Conservation (phyloP, 2,113 vertebrate genomes). For the Podarcis muralis region DNA sequence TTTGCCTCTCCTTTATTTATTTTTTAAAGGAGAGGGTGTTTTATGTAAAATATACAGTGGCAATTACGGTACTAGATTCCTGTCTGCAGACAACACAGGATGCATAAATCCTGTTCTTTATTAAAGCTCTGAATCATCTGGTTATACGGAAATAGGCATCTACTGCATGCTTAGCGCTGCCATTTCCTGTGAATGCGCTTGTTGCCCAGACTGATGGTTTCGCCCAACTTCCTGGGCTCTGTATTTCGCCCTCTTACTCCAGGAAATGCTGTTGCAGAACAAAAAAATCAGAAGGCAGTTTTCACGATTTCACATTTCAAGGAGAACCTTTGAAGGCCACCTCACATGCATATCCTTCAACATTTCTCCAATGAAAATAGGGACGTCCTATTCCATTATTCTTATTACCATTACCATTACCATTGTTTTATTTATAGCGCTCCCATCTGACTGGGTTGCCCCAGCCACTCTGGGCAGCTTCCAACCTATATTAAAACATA, state of each 20-base stretch:
- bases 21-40: neutral
- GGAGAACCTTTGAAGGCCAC: neutral
- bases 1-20: neutral
- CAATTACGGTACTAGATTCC: neutral
- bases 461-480: no score
- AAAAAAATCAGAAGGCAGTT: neutral
- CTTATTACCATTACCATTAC: no score
- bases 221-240: neutral
- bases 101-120: slow-evolving; percentile 13
- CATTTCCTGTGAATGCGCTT: neutral
- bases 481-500: no score
- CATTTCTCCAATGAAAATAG: no score
- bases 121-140: slow-evolving; percentile 9
- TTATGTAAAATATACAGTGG: neutral
- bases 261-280: neutral
- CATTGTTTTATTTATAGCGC: no score
- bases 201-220: slow-evolving; percentile 14
- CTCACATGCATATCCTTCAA: neutral
- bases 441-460: no score
- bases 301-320: neutral
- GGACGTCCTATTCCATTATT: no score
- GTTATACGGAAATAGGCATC: neutral
- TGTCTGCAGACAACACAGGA: neutral
- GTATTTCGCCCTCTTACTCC: neutral
- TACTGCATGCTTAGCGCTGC: neutral